Conservation (phyloP, 2,888 invertebrate genomes). For the Clunio marinus region DNA sequence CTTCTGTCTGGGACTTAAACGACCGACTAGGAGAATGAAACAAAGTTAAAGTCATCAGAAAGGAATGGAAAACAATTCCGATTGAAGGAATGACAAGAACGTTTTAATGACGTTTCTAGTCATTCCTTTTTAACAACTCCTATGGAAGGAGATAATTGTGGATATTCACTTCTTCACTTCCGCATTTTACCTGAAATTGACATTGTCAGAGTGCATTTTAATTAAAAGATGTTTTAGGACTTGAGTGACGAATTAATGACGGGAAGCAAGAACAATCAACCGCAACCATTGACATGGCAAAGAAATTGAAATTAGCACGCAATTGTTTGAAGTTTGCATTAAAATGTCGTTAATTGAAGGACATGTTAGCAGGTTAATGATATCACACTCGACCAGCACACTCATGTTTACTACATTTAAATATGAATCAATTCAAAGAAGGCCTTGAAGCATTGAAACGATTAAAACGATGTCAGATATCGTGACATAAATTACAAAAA, state of each 20-base stretch:
- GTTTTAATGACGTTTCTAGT: slow-evolving; percentile 12
- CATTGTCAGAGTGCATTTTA: slow-evolving; percentile 28
- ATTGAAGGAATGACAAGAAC: no score
- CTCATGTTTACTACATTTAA: no score
- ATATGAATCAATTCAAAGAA: no score
- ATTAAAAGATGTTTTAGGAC: not conserved
- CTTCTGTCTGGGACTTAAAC: not conserved
- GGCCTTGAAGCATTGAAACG: no score
- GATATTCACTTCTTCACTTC: slow-evolving; percentile 11
- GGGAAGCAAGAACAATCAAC: not conserved
- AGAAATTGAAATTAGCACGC: slow-evolving; percentile 15
- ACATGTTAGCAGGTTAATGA: no score
- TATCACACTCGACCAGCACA: no score
- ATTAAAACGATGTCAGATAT: no score
- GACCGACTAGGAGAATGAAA: not conserved
- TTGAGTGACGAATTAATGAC: slow-evolving; percentile 1
- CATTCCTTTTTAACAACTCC: not conserved
- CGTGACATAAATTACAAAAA: no score
- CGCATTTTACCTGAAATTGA: not conserved
- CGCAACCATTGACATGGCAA: slow-evolving; percentile 33
- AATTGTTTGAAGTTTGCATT: no score
- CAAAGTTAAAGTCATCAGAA: not conserved
- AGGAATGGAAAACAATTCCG: no score
- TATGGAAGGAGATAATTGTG: slow-evolving; percentile 17
- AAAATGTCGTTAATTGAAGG: no score